Evolutionary conservation across 1,140 invertebrate species (phyloP).

Genomic region (Zaprionus kolodkinae): DNA sequence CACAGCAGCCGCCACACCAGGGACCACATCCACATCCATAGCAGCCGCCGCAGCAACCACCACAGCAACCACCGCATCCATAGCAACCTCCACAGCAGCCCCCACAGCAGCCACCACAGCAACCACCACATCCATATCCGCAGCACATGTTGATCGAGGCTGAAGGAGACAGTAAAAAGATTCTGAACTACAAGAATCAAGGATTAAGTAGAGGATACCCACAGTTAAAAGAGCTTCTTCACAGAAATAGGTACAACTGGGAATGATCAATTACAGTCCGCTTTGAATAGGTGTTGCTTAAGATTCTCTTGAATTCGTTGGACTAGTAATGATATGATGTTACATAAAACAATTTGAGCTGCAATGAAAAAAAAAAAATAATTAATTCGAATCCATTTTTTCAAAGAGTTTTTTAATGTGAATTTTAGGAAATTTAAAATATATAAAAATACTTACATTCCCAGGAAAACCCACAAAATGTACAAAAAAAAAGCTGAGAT

Average conservation of each 20-base stretch:
- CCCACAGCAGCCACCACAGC: neutral
- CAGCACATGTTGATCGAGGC: constrained; percentile 7
- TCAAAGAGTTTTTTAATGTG: no score
- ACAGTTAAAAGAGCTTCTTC: constrained; percentile 1
- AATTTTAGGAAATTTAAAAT: neutral
- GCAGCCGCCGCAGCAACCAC: neutral
- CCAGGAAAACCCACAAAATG: constrained; percentile 14
- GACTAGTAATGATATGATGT: neutral
- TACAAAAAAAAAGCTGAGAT: constrained; percentile 15
- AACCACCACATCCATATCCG: neutral
- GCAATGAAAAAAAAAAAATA: neutral
- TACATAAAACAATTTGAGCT: constrained; percentile 20
- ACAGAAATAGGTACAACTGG: constrained; percentile 18
- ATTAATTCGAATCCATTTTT: neutral
- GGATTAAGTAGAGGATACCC: neutral
- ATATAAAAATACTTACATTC: neutral
- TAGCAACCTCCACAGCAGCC: constrained; percentile 7
- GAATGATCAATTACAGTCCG: neutral
- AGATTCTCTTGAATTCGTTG: neutral
- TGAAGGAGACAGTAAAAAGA: neutral
- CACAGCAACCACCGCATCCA: constrained; percentile 10
- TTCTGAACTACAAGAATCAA: neutral
- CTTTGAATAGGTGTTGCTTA: neutral
- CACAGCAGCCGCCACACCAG: neutral
- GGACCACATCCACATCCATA: neutral